Conservation (phyloP, 92 coral and sea anemone genomes). For the Parazoanthus atlanticus region DNA sequence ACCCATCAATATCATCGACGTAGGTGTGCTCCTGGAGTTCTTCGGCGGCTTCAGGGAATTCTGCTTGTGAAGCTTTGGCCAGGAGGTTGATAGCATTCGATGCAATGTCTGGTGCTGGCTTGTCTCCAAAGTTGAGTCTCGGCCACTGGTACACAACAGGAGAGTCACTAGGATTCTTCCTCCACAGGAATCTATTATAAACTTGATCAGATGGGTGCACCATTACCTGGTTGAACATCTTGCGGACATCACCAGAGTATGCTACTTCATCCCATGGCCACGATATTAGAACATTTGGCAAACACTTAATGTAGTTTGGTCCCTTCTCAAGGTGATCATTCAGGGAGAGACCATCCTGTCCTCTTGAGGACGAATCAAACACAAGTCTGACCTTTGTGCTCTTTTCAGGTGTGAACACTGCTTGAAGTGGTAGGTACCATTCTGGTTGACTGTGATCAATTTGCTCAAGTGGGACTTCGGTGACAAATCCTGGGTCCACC, state of each 20-base stretch:
- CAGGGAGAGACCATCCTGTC: constrained; percentile 37
- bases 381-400: constrained; percentile 58
- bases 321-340: constrained; percentile 64
- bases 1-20: constrained; percentile 52
- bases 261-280: constrained; percentile 59
- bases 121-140: constrained; percentile 65
- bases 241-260: constrained; percentile 52
- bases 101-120: constrained; percentile 75
- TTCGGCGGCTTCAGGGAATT: constrained; percentile 52
- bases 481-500: constrained; percentile 47
- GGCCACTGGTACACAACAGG: constrained; percentile 63
- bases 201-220: constrained; percentile 67
- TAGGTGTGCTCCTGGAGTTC: constrained; percentile 39
- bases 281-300: constrained; percentile 44
- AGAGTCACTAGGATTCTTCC: constrained; percentile 21
- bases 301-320: constrained; percentile 52
- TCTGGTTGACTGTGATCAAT: constrained; percentile 43
- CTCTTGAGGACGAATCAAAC: constrained; percentile 50
- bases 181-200: constrained; percentile 62
- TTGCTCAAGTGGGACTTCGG: constrained; percentile 42
- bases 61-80: constrained; percentile 49
- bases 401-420: constrained; percentile 58
- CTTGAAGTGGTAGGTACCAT: constrained; percentile 59
- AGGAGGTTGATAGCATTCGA: constrained; percentile 48
- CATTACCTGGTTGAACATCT: constrained; percentile 64